phyloP scores from a whole-genome alignment of 2,113 vertebrate species.

The Scartelaos histophorus region DNA sequence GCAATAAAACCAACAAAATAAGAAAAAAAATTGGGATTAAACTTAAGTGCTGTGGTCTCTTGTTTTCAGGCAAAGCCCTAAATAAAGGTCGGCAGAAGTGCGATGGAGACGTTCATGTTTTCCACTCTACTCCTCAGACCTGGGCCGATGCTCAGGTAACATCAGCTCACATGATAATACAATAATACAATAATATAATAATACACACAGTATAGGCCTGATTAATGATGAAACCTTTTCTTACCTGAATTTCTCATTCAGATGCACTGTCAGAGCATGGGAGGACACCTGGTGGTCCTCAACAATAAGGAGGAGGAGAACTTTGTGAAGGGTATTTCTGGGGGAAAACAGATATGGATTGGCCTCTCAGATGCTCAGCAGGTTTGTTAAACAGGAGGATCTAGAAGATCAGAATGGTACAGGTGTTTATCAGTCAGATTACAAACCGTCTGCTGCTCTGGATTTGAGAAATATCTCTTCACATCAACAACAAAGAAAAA shows the following conservation, averaged over 20 bases:
- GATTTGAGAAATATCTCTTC: no score
- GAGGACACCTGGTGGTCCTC: background rate
- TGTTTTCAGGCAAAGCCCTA: background rate
- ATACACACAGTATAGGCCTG: no score
- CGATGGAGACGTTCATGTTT: background rate
- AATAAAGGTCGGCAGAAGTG: background rate
- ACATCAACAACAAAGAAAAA: no score
- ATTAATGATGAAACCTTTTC: no score
- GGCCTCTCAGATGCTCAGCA: background rate
- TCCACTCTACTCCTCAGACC: background rate
- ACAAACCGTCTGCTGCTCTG: no score
- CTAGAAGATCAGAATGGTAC: no score
- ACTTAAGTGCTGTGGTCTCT: background rate
- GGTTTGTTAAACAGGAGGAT: background rate
- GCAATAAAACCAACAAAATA: no score
- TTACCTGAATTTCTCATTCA: background rate
- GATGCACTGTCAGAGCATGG: background rate
- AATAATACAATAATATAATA: no score
- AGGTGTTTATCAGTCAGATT: no score
- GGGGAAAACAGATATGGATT: background rate
- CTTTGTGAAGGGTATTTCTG: background rate
- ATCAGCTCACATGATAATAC: background rate
- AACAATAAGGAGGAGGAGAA: background rate
- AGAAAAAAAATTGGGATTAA: no score
- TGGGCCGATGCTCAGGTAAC: background rate